A percentile compares a stretch with the other conserved stretches of the same genome.
Evolutionary conservation across 2,888 invertebrate genomes (phyloP).

Genomic region (Toxonevra muliebris): DNA sequence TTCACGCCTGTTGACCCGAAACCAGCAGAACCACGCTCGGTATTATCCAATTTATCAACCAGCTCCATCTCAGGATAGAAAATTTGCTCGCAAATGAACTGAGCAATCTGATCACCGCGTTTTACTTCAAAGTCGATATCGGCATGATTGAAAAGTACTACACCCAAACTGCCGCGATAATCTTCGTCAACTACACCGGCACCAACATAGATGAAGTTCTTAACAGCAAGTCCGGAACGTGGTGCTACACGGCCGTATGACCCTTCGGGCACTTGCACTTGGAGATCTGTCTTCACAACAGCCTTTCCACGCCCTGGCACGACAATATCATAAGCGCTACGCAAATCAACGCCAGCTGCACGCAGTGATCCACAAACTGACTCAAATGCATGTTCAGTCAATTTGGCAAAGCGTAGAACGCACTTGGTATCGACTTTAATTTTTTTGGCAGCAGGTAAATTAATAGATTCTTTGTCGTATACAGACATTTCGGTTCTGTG

Average conservation of each 20-base stretch:
- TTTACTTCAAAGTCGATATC: conserved; percentile 79
- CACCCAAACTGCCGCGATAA: conserved; percentile 93
- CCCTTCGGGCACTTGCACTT: conserved; percentile 88
- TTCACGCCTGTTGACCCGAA: conserved; percentile 90
- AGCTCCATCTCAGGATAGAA: conserved; percentile 85
- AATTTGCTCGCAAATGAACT: conserved; percentile 94
- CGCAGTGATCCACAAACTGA: conserved; percentile 85
- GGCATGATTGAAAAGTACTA: conserved; percentile 93
- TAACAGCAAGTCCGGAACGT: conserved; percentile 90
- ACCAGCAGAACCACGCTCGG: conserved; percentile 86
- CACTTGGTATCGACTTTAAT: conserved; percentile 57
- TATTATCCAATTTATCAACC: conserved; percentile 78
- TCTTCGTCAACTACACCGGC: conserved; percentile 97
- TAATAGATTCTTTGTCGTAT: conserved; percentile 23
- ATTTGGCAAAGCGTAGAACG: conserved; percentile 78
- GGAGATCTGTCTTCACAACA: conserved; percentile 90
- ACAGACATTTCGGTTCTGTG: too few species aligned
- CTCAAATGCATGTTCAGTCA: conserved; percentile 81
- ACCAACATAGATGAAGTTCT: conserved; percentile 97
- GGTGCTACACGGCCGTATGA: conserved; percentile 96
- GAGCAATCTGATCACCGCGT: conserved; percentile 94
- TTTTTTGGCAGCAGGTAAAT: conserved; percentile 51
- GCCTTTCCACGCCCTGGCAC: conserved; percentile 89
- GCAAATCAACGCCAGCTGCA: conserved; percentile 91
- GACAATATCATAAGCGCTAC: conserved; percentile 82